Percentiles rank a stretch among this genome's conserved stretches.
Evolutionary conservation across 2,113 vertebrate genomes (phyloP).

Genomic region (Melierax canorus): DNA sequence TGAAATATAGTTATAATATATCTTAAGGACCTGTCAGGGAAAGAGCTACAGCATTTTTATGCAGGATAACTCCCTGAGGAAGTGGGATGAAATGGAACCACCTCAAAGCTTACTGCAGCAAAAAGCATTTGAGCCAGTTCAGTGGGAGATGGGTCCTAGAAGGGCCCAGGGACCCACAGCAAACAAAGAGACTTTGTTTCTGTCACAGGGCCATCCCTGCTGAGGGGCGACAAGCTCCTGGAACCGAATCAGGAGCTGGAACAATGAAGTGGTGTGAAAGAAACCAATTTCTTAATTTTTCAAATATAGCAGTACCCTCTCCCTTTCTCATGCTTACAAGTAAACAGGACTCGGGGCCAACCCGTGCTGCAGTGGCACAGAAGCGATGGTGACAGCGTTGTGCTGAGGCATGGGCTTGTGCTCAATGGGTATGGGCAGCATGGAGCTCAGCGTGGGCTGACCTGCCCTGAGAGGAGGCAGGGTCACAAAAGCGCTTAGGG

Average conservation of each 20-base stretch:
- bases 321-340: neutral
- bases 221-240: neutral
- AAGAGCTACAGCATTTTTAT: constrained; percentile 14
- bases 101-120: neutral
- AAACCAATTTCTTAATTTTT: neutral
- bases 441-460: neutral
- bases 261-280: neutral
- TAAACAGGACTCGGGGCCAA: neutral
- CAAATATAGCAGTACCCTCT: neutral
- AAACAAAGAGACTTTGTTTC: neutral
- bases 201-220: neutral
- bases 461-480: neutral
- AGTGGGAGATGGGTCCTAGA: neutral
- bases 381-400: neutral
- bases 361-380: rapidly evolving
- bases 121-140: neutral
- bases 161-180: neutral
- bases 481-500: neutral
- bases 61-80: neutral
- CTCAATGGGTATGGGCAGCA: neutral
- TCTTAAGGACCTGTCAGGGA: neutral
- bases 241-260: neutral
- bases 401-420: neutral
- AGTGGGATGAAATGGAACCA: neutral
- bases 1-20: constrained; percentile 33